Percentiles rank a stretch among this genome's conserved stretches.
Evolutionary conservation across 2,797 vertebrate species (phyloP).

Genomic region (Vespertilio murinus): DNA sequence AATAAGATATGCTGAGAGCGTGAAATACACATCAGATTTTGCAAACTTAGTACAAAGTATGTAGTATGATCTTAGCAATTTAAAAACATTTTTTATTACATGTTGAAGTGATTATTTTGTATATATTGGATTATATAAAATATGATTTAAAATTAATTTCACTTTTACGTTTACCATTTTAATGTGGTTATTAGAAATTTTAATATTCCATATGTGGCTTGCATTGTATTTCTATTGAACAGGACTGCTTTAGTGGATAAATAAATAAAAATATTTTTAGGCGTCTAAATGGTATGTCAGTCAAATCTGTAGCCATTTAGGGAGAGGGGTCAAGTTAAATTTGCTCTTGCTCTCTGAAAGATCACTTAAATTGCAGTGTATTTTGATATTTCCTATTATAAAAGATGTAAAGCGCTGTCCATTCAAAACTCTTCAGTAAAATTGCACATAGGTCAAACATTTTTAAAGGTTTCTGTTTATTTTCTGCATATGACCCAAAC

Average conservation of each 20-base stretch:
- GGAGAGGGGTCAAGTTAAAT: conserved; percentile 63
- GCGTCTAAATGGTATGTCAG: conserved; percentile 55
- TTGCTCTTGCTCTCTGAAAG: conserved; percentile 65
- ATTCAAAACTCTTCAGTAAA: conserved; percentile 39
- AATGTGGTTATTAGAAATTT: conserved; percentile 15
- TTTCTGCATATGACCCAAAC: conserved; percentile 26
- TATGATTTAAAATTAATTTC: conserved; percentile 10
- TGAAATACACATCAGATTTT: conserved; percentile 15
- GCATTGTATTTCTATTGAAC: conserved; percentile 22
- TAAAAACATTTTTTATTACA: not conserved
- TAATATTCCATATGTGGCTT: conserved; percentile 20
- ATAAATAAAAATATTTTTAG: conserved; percentile 46
- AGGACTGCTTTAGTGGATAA: conserved; percentile 35
- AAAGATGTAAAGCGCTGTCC: conserved; percentile 40
- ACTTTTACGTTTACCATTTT: not conserved
- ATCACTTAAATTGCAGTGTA: conserved; percentile 40
- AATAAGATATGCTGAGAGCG: not conserved
- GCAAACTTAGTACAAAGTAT: not conserved
- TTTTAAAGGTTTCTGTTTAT: conserved; percentile 50
- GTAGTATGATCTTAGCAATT: not conserved
- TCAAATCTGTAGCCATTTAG: conserved; percentile 65
- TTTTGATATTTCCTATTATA: conserved; percentile 46
- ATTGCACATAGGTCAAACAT: conserved; percentile 21
- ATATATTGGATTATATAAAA: conserved; percentile 18
- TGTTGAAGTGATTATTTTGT: conserved; percentile 45